These are phyloP conservation scores for Oscheius sp. DNA, from an alignment of 2,888 invertebrate species.

Conservation along the genomic window DNA sequence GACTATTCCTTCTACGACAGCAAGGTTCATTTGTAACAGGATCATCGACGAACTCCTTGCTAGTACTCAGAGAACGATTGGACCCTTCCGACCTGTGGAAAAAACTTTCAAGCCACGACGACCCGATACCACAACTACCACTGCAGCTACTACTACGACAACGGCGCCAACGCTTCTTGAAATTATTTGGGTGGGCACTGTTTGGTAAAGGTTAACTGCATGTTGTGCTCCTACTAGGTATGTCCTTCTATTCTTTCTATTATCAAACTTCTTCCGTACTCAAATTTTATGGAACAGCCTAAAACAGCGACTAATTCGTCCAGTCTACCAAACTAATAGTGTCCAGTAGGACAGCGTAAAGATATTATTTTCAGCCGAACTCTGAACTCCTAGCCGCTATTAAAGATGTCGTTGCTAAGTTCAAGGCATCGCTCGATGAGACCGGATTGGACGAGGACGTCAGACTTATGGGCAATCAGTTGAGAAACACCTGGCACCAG, in stretches of 20 bases:
- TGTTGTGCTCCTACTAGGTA: slow-evolving; percentile 33
- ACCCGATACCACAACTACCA: slow-evolving; percentile 32
- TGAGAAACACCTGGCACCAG: slow-evolving; percentile 67
- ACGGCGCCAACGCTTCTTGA: slow-evolving; percentile 47
- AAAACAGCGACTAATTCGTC: not conserved
- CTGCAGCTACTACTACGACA: slow-evolving; percentile 11
- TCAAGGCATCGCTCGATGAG: slow-evolving; percentile 62
- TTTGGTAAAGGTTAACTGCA: slow-evolving; percentile 31
- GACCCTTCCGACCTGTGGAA: slow-evolving; percentile 56
- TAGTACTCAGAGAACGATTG: slow-evolving; percentile 44
- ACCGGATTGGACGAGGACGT: slow-evolving; percentile 64
- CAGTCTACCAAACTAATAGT: slow-evolving; percentile 1
- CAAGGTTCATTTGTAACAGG: slow-evolving; percentile 59
- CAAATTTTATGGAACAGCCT: not conserved
- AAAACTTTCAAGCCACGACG: slow-evolving; percentile 50
- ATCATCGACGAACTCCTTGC: slow-evolving; percentile 39
- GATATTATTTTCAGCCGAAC: slow-evolving; percentile 61
- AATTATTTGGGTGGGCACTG: slow-evolving; percentile 58
- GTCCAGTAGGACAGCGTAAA: not conserved
- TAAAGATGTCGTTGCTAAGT: slow-evolving; percentile 67
- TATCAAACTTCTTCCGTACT: slow-evolving; percentile 31
- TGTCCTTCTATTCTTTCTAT: slow-evolving; percentile 37
- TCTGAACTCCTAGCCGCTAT: slow-evolving; percentile 67
- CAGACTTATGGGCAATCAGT: slow-evolving; percentile 61
- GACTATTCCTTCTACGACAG: slow-evolving; percentile 33